Base-by-base conservation (phyloP, 2,888 invertebrate species). In the Pyralis farinalis region DNA sequence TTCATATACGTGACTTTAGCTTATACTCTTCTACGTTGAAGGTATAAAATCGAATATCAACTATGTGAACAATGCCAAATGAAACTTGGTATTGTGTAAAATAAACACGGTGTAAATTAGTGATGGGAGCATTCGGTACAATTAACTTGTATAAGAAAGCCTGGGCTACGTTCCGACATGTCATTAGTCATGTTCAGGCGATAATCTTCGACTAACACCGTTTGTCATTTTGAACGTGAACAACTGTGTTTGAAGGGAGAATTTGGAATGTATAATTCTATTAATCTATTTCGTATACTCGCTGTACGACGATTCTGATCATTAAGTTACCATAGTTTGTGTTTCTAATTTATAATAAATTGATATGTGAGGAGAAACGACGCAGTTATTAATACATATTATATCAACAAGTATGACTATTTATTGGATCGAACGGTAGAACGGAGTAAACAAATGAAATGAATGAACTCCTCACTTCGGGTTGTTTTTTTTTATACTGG, bases 71-170 rank as follows among this genome's bases (percentile, higher is more conserved):
- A 9, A 30, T 10, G 58, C 28, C 55, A 33, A 25, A 7, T 51
- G 58, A 53, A 25, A 33, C 37, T 69, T 61, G 71, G 66, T 11
- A 28, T 48, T 50, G 62, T 58, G 67, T 75, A 76, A 77, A 84
- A 82, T 77, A 80, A 83, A 85, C 79, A 82, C 59, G 67, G 71
- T 72, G 84, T 83, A 76, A 84, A 84, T 79, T 84, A 81, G 80
- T 81, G 69, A 65, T 67, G 61, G 77, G 61, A 70, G 69, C 68
- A 71, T 76, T 75, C 71, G 63, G 67, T 74, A 80, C 79, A 81
- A 84, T 85, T 85, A 86, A 83, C 82, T 81, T 75, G 66, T 72
- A 73, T 65, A 71, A 58, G 58, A 62, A 63, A 66, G 64, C 63
- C 58, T 63, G 63, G 68, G 69, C 67, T 71, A 65, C 60, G 66